Evolutionary conservation across 2,797 vertebrate species (phyloP).

Genomic region (Typhlichthys eigenmanni): DNA sequence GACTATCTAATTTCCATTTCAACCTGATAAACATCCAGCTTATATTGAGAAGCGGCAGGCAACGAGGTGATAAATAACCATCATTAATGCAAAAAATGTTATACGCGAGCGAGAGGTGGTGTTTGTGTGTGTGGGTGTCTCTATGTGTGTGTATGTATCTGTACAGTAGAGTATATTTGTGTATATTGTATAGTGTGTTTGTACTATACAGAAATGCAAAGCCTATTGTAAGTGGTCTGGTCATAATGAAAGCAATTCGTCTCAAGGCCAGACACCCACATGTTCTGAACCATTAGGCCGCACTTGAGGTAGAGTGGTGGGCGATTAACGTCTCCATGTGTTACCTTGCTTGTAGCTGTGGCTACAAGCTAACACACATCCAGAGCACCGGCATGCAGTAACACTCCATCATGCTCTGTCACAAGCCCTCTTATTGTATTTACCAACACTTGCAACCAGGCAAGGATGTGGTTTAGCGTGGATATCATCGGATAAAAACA

Average conservation of each 20-base stretch:
- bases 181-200: slow-evolving; percentile 1
- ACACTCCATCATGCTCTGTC: background rate
- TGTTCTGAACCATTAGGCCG: slow-evolving; percentile 19
- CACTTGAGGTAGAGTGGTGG: slow-evolving; percentile 29
- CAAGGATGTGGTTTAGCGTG: too few species aligned
- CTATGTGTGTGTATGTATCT: background rate
- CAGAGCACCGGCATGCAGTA: slow-evolving; percentile 5
- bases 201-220: background rate
- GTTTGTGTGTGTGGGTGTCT: background rate
- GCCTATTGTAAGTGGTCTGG: slow-evolving; percentile 5
- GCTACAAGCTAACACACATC: slow-evolving; percentile 4
- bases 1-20: slow-evolving; percentile 32
- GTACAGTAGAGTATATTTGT: background rate
- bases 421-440: background rate
- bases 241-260: slow-evolving; percentile 35
- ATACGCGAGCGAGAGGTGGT: background rate
- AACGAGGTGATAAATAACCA: slow-evolving; percentile 28
- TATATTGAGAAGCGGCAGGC: slow-evolving; percentile 28
- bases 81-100: slow-evolving; percentile 9
- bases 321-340: slow-evolving; percentile 43
- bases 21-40: slow-evolving; percentile 32
- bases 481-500: too few species aligned
- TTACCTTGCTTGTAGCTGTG: slow-evolving; percentile 29
- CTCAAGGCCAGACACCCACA: slow-evolving; percentile 12
- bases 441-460: too few species aligned